Evolutionary conservation across 2,888 invertebrate species (phyloP).

Genomic region (Megamerina dolium): DNA sequence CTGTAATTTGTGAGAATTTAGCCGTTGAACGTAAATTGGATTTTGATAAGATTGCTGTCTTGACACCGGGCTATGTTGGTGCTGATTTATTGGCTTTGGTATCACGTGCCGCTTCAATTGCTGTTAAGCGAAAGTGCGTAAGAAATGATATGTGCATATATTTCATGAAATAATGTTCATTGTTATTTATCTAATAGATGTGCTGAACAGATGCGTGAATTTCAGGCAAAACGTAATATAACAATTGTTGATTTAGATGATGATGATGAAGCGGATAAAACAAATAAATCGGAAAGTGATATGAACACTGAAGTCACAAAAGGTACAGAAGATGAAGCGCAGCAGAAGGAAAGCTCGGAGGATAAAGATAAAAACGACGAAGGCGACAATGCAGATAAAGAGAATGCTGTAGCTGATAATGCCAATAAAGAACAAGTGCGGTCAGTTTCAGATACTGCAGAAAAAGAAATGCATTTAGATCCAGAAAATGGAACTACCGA

Average conservation of each 20-base stretch:
- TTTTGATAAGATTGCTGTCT: constrained; percentile 66
- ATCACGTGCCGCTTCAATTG: constrained; percentile 81
- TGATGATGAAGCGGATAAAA: constrained; percentile 25
- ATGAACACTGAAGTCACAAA: constrained; percentile 1
- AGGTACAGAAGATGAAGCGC: constrained; percentile 2
- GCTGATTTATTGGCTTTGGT: constrained; percentile 84
- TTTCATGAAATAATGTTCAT: not conserved
- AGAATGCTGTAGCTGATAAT: not conserved
- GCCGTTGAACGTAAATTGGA: constrained; percentile 65
- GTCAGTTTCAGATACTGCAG: too few species aligned
- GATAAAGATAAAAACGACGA: not conserved
- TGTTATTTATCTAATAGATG: constrained; percentile 25
- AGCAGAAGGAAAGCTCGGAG: constrained; percentile 11
- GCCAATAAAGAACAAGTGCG: too few species aligned
- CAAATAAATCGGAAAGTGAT: constrained; percentile 11
- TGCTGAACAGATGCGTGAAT: constrained; percentile 37
- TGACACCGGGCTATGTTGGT: constrained; percentile 94
- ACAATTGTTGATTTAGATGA: constrained; percentile 46
- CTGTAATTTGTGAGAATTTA: constrained; percentile 64
- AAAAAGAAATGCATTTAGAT: too few species aligned
- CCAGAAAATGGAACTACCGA: too few species aligned
- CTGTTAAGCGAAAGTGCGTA: constrained; percentile 61
- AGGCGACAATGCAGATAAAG: not conserved
- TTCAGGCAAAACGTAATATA: constrained; percentile 40
- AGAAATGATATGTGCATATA: constrained; percentile 26